Conservation (phyloP, 2,797 vertebrate genomes). For the Liparis tanakae region DNA sequence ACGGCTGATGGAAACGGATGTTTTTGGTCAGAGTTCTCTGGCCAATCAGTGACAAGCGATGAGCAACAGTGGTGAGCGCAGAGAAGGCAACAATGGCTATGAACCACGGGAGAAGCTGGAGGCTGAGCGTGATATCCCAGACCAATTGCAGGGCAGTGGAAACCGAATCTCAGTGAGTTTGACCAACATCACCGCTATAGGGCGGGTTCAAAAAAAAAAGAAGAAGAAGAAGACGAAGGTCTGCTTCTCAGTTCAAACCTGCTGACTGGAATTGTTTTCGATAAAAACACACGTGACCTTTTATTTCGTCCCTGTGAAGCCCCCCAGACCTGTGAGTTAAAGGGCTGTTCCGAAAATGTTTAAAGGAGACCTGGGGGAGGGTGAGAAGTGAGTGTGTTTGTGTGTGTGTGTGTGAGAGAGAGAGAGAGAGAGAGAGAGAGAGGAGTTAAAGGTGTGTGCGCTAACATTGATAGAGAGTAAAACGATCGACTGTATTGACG, state of each 20-base stretch:
- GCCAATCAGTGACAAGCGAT: neutral
- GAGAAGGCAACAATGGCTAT: slow-evolving; percentile 31
- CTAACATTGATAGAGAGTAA: slow-evolving; percentile 19
- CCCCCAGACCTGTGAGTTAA: slow-evolving; percentile 12
- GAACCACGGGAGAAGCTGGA: slow-evolving; percentile 14
- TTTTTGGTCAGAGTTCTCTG: slow-evolving; percentile 4
- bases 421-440: neutral
- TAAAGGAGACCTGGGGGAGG: slow-evolving; percentile 31
- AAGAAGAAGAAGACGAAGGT: neutral
- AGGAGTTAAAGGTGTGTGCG: slow-evolving; percentile 22
- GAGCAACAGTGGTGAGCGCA: slow-evolving; percentile 12
- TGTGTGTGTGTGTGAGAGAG: no score
- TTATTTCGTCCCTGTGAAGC: slow-evolving; percentile 10
- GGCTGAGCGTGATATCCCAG: neutral
- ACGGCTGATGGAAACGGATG: slow-evolving; percentile 8
- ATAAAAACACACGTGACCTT: slow-evolving; percentile 13
- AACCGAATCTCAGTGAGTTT: slow-evolving; percentile 7
- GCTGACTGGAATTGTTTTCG: slow-evolving; percentile 15
- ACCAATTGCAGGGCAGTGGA: neutral
- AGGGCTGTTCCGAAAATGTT: slow-evolving; percentile 27
- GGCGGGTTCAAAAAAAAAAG: neutral
- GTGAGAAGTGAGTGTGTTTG: neutral
- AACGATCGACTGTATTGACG: slow-evolving; percentile 15
- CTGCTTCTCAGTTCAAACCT: slow-evolving; percentile 23
- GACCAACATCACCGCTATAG: neutral